A percentile compares a stretch with the other conserved stretches of the same genome.
phyloP scores from a whole-genome alignment of 2,888 invertebrate genomes.

The Entomobrya multifasciata region DNA sequence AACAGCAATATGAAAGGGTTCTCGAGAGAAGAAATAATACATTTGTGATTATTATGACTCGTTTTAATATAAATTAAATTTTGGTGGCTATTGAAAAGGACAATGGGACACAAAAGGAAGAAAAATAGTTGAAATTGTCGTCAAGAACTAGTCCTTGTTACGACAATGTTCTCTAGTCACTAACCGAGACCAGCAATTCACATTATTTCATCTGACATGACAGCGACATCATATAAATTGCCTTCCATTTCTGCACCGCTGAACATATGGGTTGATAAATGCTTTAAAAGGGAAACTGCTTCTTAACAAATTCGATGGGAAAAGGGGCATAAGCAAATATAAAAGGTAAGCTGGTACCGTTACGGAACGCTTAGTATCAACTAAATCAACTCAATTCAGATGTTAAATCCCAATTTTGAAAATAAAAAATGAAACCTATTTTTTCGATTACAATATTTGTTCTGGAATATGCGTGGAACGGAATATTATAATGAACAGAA shows the following conservation, averaged over 20 bases:
- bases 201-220: constrained; percentile 46
- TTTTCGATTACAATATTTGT: background rate
- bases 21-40: constrained; percentile 13
- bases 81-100: background rate
- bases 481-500: too few relatives aligned
- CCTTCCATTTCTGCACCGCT: constrained; percentile 61
- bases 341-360: background rate
- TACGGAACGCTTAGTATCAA: background rate
- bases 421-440: too few relatives aligned
- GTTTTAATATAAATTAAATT: constrained; percentile 60
- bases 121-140: constrained; percentile 20
- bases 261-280: background rate
- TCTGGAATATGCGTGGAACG: too few relatives aligned
- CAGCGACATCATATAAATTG: constrained; percentile 54
- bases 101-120: background rate
- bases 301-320: constrained; percentile 15
- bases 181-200: background rate
- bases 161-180: background rate
- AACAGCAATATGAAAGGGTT: background rate
- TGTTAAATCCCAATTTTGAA: too few relatives aligned
- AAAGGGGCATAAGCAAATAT: background rate
- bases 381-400: background rate
- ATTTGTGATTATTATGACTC: constrained; percentile 51
- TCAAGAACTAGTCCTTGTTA: constrained; percentile 13
- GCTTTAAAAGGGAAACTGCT: background rate